Percentiles rank a stretch among this genome's conserved stretches.
Evolutionary conservation across 2,888 invertebrate genomes (phyloP).

Genomic region (Tenthredo scrophulariae): DNA sequence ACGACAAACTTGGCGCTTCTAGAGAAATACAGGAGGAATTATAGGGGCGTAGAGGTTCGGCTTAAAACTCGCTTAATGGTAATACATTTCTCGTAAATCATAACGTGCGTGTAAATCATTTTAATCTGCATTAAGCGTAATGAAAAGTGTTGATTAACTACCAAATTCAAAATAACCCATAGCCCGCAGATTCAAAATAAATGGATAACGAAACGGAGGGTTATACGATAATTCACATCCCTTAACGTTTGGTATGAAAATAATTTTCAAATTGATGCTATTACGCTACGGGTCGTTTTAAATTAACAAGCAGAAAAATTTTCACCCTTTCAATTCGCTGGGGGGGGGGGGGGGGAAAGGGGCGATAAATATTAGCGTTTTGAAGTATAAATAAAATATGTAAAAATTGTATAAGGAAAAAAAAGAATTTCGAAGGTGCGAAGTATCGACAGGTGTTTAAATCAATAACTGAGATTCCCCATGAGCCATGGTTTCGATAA

Average conservation of each 20-base stretch:
- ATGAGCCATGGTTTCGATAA: background rate
- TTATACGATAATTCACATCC: background rate
- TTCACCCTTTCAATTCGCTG: background rate
- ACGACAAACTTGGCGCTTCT: background rate
- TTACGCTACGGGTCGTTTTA: background rate
- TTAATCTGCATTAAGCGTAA: slow-evolving; percentile 41
- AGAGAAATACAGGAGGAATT: background rate
- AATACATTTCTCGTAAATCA: slow-evolving; percentile 24
- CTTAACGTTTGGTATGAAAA: background rate
- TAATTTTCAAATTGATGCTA: background rate
- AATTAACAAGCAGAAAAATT: background rate
- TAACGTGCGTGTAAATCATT: slow-evolving; percentile 30
- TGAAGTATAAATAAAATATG: background rate
- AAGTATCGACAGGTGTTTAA: background rate
- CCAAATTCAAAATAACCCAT: background rate
- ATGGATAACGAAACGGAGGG: slow-evolving; percentile 1
- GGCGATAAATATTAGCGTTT: background rate
- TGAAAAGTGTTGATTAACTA: slow-evolving; percentile 28
- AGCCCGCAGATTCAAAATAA: slow-evolving; percentile 1
- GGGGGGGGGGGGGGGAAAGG: background rate
- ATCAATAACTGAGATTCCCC: background rate
- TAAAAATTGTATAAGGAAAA: background rate
- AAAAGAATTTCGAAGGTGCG: background rate
- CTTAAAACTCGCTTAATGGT: slow-evolving; percentile 20
- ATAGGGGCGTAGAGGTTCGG: slow-evolving; percentile 6